Percentiles rank a stretch among this genome's conserved stretches.
Conservation (phyloP, 2,797 vertebrate genomes). For the Tapirus indicus region DNA sequence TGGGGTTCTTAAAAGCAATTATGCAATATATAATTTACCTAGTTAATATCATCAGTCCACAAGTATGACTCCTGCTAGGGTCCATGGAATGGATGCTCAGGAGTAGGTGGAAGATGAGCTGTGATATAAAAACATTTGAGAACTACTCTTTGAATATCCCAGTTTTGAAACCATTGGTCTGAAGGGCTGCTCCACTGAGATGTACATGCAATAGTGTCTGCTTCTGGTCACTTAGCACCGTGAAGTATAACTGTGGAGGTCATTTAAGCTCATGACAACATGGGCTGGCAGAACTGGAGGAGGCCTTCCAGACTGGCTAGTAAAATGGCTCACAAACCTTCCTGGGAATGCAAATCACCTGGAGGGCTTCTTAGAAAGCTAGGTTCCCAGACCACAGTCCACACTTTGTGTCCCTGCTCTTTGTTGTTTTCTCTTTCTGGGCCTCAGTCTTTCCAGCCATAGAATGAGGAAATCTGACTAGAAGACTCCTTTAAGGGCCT, state of each 20-base stretch:
- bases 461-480: neutral
- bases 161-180: neutral
- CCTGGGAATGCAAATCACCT: neutral
- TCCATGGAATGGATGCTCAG: neutral
- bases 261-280: neutral
- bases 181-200: neutral
- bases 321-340: neutral
- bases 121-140: slow-evolving; percentile 15
- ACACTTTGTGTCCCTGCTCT: neutral
- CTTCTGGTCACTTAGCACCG: neutral
- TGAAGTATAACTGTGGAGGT: neutral
- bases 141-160: neutral
- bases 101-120: neutral
- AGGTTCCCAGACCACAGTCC: neutral
- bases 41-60: neutral
- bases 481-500: neutral
- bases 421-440: neutral
- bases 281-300: neutral
- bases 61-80: neutral
- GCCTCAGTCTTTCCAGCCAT: neutral
- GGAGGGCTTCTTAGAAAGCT: neutral
- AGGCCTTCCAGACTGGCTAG: neutral
- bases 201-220: neutral
- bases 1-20: neutral
- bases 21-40: slow-evolving; percentile 12